A percentile compares a stretch with the other conserved stretches of the same genome.
Conservation (phyloP, 1,140 invertebrate genomes). For the Bemisia tabaci region DNA sequence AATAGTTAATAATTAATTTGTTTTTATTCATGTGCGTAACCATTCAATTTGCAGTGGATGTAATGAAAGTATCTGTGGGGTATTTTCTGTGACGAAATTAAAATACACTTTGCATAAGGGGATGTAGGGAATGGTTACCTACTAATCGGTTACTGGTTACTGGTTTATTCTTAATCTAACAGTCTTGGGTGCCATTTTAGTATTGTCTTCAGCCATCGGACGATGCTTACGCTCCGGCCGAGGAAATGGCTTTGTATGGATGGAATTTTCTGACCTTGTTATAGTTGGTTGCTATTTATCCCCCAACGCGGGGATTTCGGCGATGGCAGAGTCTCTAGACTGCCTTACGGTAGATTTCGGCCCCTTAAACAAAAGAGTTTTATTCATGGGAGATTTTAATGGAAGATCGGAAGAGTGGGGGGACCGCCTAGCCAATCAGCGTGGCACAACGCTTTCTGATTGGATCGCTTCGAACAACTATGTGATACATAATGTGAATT, state of each 20-base stretch:
- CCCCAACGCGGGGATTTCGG: background rate
- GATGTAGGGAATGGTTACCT: no score
- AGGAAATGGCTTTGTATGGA: background rate
- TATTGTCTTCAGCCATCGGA: no score
- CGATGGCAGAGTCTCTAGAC: background rate
- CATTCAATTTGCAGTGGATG: no score
- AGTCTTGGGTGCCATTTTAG: no score
- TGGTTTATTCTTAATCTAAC: no score
- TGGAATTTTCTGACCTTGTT: background rate
- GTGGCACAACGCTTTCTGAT: background rate
- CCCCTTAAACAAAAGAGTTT: background rate
- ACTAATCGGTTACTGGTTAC: no score
- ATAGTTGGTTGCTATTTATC: background rate
- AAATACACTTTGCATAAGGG: no score
- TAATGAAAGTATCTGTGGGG: no score
- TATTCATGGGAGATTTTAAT: background rate
- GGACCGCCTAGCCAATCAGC: background rate
- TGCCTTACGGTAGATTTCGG: background rate
- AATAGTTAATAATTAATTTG: no score
- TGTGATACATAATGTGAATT: background rate
- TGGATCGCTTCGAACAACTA: background rate
- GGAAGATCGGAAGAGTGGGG: background rate
- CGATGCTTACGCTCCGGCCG: no score
- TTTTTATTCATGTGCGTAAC: no score
- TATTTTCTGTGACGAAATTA: no score